Base-by-base conservation (phyloP, 37 sponge, comb jelly and placozoan genomes). In the Diacarnus erythraeanus region DNA sequence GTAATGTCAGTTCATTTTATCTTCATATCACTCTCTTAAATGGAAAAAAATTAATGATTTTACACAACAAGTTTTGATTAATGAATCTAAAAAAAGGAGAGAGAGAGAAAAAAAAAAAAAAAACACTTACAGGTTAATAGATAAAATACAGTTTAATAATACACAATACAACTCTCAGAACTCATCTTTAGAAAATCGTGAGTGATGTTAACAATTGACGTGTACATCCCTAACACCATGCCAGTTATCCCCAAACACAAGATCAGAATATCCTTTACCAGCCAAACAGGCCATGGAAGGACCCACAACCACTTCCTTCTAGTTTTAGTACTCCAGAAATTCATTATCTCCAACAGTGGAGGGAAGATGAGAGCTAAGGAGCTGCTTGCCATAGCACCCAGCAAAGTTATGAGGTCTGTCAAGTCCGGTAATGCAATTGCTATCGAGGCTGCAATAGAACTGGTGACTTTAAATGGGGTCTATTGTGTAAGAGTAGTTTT, bases 361-460 rank as follows among this genome's bases (percentile, higher is more conserved):
- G 98, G 98, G 77, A 97, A 94, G 57, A 94, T 87, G 83, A 94
- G 64, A 57, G 95, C 93, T 35, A 97, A 84, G 21, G 89, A 73
- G 72, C 80, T 80, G 80, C 94, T 90, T 64, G 91, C 91, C 25
- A 80, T 23, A 6, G 98, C 94, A 38, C 98, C 98, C 20, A 97
- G 72, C 29, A 97, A 91, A 29, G 90, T 74, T 27, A 97, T 89
- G 69, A 93, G 82, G 59, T 86, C 85, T 63, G 61, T 88, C 22
- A 96, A 74, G n/a, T 84, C 76, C 57, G 95, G 95, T 9, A 86
- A 30, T 21, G 39, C 59, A 17, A 87, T 6, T 2, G 95, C 88
- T 37, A 92, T 21, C 8, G 64, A 69, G 56, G 84, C 94, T 94
- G 75, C 57, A 74, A 17, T 36, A 26, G 21, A n/a, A n/a, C n/a